These are phyloP conservation scores for Trachelus iudaicus DNA, from an alignment of 2,888 invertebrate species.

Conservation along the genomic window DNA sequence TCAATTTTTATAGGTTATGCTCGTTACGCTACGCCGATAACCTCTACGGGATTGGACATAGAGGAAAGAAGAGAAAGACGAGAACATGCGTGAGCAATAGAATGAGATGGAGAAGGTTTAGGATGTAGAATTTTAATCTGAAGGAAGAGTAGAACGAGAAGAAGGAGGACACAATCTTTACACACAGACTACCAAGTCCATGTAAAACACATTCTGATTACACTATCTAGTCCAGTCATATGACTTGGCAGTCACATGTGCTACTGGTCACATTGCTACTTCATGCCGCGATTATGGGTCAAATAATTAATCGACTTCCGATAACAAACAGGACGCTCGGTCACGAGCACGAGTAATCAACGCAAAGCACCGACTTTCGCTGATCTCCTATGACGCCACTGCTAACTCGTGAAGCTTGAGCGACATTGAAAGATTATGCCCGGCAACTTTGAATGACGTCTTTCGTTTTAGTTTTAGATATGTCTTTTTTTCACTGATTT, in stretches of 20 bases:
- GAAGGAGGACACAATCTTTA: not conserved
- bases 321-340: not conserved
- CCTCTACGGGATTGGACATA: no score
- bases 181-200: not conserved
- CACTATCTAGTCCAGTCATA: not conserved
- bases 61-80: not conserved
- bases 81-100: not conserved
- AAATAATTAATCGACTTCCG: not conserved
- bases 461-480: not conserved
- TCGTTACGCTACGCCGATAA: no score
- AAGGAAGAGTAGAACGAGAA: not conserved
- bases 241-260: not conserved
- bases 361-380: not conserved
- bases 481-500: not conserved
- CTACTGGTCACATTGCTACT: not conserved
- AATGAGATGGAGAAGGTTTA: not conserved
- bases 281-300: not conserved
- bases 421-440: not conserved
- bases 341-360: not conserved
- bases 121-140: not conserved
- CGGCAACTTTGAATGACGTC: not conserved
- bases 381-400: not conserved
- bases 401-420: not conserved
- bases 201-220: not conserved
- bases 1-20: not conserved